Conservation (phyloP, 2,113 vertebrate genomes). For the Urocynchramus pylzowi region DNA sequence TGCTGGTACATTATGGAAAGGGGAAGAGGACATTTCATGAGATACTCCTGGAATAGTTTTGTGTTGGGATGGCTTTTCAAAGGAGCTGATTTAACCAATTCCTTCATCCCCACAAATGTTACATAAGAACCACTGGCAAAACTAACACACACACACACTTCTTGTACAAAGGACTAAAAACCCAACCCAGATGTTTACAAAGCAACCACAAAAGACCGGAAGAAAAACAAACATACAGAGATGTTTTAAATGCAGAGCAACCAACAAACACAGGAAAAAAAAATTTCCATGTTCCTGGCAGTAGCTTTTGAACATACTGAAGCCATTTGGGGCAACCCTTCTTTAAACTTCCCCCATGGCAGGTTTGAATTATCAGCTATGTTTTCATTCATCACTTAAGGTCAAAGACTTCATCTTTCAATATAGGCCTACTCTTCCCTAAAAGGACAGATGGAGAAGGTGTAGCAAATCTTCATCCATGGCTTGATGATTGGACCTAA, state of each 20-base stretch:
- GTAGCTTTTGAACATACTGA: slow-evolving; percentile 45
- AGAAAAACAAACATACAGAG: slow-evolving; percentile 57
- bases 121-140: slow-evolving; percentile 22
- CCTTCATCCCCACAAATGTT: neutral
- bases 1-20: neutral
- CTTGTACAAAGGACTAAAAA: slow-evolving; percentile 30
- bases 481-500: neutral
- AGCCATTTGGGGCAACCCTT: slow-evolving; percentile 36
- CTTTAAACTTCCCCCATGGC: slow-evolving; percentile 23
- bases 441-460: neutral
- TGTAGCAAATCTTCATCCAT: neutral
- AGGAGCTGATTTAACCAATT: slow-evolving; percentile 20
- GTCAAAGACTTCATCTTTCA: slow-evolving; percentile 11
- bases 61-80: slow-evolving; percentile 7
- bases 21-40: neutral
- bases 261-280: slow-evolving; percentile 12
- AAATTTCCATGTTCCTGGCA: slow-evolving; percentile 17
- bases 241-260: slow-evolving; percentile 42
- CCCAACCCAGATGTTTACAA: slow-evolving; percentile 60
- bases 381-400: slow-evolving; percentile 37
- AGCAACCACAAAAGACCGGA: slow-evolving; percentile 48
- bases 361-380: slow-evolving; percentile 46
- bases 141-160: neutral
- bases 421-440: neutral
- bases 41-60: neutral